phyloP scores from a whole-genome alignment of 2,888 invertebrate species.

The Belgica antarctica region DNA sequence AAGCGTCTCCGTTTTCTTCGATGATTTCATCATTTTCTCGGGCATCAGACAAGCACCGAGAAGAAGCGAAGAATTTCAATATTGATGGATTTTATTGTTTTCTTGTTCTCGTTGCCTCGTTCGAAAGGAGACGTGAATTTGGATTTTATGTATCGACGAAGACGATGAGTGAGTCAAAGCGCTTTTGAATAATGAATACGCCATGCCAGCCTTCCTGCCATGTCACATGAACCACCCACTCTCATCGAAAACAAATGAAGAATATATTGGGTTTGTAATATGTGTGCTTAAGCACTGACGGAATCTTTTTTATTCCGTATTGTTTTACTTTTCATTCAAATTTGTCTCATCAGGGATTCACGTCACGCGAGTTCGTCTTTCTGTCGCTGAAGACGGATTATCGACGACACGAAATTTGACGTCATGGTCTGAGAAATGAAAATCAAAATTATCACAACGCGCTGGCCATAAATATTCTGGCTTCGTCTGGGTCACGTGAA shows the following conservation, averaged over 20 bases:
- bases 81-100: conserved; percentile 34
- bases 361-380: not conserved
- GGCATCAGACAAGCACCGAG: not conserved
- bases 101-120: not conserved
- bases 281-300: not conserved
- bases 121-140: not conserved
- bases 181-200: not conserved
- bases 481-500: not conserved
- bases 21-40: conserved; percentile 28
- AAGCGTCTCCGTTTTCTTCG: not conserved
- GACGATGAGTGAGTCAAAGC: not conserved
- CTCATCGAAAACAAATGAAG: not conserved
- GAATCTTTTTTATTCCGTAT: not conserved
- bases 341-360: not conserved
- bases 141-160: conserved; percentile 12
- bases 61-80: conserved; percentile 15
- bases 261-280: not conserved
- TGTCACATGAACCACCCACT: not conserved
- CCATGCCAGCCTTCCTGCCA: not conserved
- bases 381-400: not conserved
- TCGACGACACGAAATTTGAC: not conserved
- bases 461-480: not conserved
- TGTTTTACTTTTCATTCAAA: too few relatives aligned
- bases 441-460: too few relatives aligned
- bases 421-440: too few relatives aligned